Conservation (phyloP, 1,140 invertebrate genomes). For the Campodea augens region DNA sequence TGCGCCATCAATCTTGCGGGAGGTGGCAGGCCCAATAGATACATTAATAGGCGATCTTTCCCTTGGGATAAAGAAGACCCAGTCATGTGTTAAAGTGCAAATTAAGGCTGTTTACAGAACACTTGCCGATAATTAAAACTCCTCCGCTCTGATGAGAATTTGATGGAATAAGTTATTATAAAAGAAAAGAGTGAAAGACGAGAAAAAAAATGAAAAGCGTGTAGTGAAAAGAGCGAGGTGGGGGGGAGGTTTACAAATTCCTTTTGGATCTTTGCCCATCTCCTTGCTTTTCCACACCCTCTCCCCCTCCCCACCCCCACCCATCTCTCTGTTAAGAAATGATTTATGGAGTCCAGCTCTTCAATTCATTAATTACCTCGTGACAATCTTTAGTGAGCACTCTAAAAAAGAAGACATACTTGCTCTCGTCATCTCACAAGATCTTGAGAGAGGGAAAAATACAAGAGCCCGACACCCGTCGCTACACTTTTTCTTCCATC, state of each 20-base stretch:
- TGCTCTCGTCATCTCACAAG: too few species aligned
- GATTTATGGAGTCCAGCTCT: background rate
- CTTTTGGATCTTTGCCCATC: background rate
- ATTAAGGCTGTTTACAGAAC: slow-evolving; percentile 5
- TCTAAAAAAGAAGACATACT: too few species aligned
- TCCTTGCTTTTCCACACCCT: too few species aligned
- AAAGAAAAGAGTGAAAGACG: slow-evolving; percentile 2
- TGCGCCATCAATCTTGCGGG: slow-evolving; percentile 3
- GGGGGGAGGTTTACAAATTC: background rate
- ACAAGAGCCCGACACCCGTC: too few species aligned
- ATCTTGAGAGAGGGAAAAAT: too few species aligned
- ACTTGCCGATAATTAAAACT: slow-evolving; percentile 1
- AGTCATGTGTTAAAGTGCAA: slow-evolving; percentile 6
- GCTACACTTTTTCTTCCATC: too few species aligned
- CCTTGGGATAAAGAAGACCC: background rate
- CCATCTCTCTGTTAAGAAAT: background rate
- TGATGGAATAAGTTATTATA: slow-evolving; percentile 10
- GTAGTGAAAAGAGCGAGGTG: background rate
- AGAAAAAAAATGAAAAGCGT: background rate
- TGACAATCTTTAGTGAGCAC: too few species aligned
- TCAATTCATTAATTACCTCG: background rate
- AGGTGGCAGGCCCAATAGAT: slow-evolving; percentile 3
- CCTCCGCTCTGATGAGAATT: slow-evolving; percentile 7
- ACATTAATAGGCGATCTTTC: slow-evolving; percentile 3
- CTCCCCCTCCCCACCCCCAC: background rate